A percentile compares a stretch with the other conserved stretches of the same genome.
Conservation (phyloP, 2,797 vertebrate species). For the Falco novaeseelandiae region DNA sequence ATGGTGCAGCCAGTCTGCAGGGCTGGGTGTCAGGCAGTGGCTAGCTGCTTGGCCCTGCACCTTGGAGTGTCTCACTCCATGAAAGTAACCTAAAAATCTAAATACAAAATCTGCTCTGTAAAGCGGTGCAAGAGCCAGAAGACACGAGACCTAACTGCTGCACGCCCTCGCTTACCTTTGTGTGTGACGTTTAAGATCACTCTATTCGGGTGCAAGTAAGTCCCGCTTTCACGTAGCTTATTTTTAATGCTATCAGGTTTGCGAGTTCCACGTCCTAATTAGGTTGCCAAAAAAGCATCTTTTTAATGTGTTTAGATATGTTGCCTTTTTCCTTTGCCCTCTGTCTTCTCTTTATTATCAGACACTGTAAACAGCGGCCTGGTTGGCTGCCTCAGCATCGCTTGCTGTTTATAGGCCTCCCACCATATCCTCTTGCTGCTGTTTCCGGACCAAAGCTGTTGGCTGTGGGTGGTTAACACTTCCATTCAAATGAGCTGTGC, state of each 20-base stretch:
- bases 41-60: background rate
- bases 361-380: slow-evolving; percentile 43
- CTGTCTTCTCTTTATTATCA: slow-evolving; percentile 42
- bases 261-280: background rate
- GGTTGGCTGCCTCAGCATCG: slow-evolving; percentile 41
- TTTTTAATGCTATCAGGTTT: slow-evolving; percentile 10
- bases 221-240: slow-evolving; percentile 18
- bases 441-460: slow-evolving; percentile 69
- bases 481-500: slow-evolving; percentile 69
- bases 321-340: slow-evolving; percentile 18
- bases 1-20: background rate
- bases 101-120: background rate
- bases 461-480: slow-evolving; percentile 72
- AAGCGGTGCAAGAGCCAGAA: background rate
- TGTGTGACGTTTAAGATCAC: background rate
- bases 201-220: background rate
- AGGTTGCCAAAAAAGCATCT: background rate
- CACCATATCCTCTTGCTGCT: slow-evolving; percentile 66
- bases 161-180: slow-evolving; percentile 16
- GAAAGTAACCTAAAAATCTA: background rate
- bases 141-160: background rate
- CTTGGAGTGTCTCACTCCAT: background rate
- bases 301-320: slow-evolving; percentile 6
- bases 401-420: slow-evolving; percentile 68
- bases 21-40: background rate